These are phyloP conservation scores for Notarius quadriscutis DNA, from an alignment of 2,113 vertebrate genomes.

Conservation along the genomic window DNA sequence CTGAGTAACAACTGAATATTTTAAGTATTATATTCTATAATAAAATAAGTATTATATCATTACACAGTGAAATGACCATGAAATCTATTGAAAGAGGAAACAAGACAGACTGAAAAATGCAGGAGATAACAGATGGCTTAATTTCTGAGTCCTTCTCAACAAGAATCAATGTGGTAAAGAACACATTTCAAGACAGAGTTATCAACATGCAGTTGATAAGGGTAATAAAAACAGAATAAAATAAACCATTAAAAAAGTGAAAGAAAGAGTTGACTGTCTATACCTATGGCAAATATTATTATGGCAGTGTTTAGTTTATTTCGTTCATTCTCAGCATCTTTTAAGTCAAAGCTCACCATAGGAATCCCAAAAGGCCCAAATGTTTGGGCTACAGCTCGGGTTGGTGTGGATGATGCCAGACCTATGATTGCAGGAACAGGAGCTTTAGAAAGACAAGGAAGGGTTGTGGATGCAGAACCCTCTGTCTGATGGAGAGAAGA, in stretches of 20 bases:
- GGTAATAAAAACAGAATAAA: neutral
- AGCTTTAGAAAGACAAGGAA: constrained; percentile 57
- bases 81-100: neutral
- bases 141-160: neutral
- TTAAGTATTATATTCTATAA: neutral
- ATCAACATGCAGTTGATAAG: neutral
- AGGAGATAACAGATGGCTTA: neutral
- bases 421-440: constrained; percentile 72
- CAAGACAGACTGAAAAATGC: neutral
- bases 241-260: neutral
- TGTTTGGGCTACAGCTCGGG: constrained; percentile 69
- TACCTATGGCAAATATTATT: neutral
- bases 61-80: neutral
- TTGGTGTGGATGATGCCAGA: constrained; percentile 72
- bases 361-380: constrained; percentile 69
- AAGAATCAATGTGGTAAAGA: neutral
- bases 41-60: neutral
- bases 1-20: neutral
- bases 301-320: neutral
- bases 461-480: neutral
- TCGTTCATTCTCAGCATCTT: neutral
- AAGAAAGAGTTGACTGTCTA: neutral
- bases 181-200: neutral
- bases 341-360: constrained; percentile 58
- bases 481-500: constrained; percentile 16